Base-by-base conservation (phyloP, 2,113 vertebrate species). In the Caloenas nicobarica region DNA sequence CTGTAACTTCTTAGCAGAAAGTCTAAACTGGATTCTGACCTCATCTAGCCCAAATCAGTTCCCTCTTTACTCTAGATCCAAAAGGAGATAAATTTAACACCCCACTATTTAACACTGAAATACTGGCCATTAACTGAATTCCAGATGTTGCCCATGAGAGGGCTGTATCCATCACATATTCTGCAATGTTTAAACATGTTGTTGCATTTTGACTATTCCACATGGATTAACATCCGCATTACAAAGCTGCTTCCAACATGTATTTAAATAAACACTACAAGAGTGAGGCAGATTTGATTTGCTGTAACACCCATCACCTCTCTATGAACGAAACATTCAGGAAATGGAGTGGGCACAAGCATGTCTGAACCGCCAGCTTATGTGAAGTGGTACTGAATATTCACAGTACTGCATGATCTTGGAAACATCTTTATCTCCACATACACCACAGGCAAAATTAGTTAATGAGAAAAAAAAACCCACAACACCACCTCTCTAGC, bases 371-470 rank as follows among this genome's bases (percentile, higher is more conserved):
- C 56, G 56, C 31, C 33, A 81, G 29, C 22, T 33, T 16, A 44
- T 26, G 31, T 48, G 38, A 50, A 57, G 70, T 0, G 1, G 31
- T 25, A 65, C 3, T 5, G n/a, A 69, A 58, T 3, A 58, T 2
- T 7, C 50, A 51, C 46, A 46, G 40, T 10, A 17, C 40, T 24
- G 50, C 23, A 34, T 1, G 26, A 61, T 19, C 11, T 2, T 51
- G 61, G 31, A 44, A 90, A 77, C 18, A 34, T 11, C 34, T 81
- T 24, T 16, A 16, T 33, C 24, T 42, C 46, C 34, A 76, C 5
- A 5, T 5, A 19, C 28, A 79, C 4, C 61, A 23, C n/a, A 79
- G 31, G 8, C 11, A 82, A 88, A 82, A 40, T 42, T 2, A 65
- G 13, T 19, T 28, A 74, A 42, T 28, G 58, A 60, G 26, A 5